Evolutionary conservation across 2,888 invertebrate genomes (phyloP), one percentile per base, ranked within the genome.

Genomic region (Hydriomena furcata): DNA sequence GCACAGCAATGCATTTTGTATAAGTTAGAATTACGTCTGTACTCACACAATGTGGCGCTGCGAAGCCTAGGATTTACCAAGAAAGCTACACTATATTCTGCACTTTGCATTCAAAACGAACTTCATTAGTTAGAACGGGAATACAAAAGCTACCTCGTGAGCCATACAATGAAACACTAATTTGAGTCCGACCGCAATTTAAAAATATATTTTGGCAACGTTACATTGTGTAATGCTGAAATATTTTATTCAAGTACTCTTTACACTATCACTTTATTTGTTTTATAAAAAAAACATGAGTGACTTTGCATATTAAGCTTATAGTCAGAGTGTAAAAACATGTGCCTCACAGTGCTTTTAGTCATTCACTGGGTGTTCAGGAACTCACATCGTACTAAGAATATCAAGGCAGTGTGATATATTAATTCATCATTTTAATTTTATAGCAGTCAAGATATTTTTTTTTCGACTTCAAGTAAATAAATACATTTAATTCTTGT

Each of bases 71-170:
- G 40, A 45, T 49, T 54, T 50, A 46, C 49, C 41, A 50, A 54
- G 58, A 52, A 49, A 54, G 43, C 43, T 41, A 51, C 43, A 51
- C 44, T 52, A 49, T 50, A 45, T 44, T 54, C 46, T 46, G 47
- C 58, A 48, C 34, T 47, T 47, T 48, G 51, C 43, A 59, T 60
- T 52, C 38, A 50, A 52, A 58, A 56, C 37, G 46, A 50, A 51
- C 52, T 55, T 57, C 52, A 52, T 57, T 60, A 52, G 45, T 50
- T 56, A 27, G 34, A 49, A 56, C 27, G 50, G 34, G 41, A 49
- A 44, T 30, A 35, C 50, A 52, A 57, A 50, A 54, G 49, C 43
- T 49, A 55, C 32, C 40, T 52, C 17, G 36, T 46, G 40, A 25
- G 40, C 40, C 32, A 37, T 47, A 46, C 46, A 47, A 49, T 52